Percentiles rank a stretch among this genome's conserved stretches.
phyloP scores from a whole-genome alignment of 92 coral and sea anemone genomes.

The Umimayanthus kanabou region DNA sequence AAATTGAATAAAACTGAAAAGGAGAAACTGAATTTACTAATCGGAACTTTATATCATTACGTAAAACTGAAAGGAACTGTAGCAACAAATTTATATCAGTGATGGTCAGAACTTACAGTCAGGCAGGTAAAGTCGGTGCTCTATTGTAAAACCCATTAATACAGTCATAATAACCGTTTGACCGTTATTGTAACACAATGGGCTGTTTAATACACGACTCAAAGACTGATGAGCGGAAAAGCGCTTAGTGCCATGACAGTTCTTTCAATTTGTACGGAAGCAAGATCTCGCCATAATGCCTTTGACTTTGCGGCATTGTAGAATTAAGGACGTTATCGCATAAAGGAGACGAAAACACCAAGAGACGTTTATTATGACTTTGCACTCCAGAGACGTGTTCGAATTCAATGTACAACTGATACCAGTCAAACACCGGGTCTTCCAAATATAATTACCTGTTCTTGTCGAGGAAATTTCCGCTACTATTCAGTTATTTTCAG shows the following conservation, averaged over 20 bases:
- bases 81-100: neutral
- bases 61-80: neutral
- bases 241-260: neutral
- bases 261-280: neutral
- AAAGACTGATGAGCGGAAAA: neutral
- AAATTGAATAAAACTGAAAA: too few relatives aligned
- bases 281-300: neutral
- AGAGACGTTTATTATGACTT: too few relatives aligned
- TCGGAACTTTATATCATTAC: neutral
- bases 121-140: slow-evolving; percentile 6
- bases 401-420: neutral
- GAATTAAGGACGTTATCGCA: neutral
- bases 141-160: neutral
- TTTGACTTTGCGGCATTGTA: neutral
- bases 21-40: too few relatives aligned
- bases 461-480: slow-evolving; percentile 1
- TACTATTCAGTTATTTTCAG: neutral
- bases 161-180: slow-evolving; percentile 4
- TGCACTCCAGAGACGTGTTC: neutral
- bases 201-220: neutral
- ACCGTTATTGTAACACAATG: neutral
- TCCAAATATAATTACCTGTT: slow-evolving; percentile 17
- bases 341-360: neutral
- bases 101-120: neutral
- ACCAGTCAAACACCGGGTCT: neutral